These are phyloP conservation scores for Drosophila colorata DNA, from an alignment of 2,888 invertebrate species.

Conservation along the genomic window DNA sequence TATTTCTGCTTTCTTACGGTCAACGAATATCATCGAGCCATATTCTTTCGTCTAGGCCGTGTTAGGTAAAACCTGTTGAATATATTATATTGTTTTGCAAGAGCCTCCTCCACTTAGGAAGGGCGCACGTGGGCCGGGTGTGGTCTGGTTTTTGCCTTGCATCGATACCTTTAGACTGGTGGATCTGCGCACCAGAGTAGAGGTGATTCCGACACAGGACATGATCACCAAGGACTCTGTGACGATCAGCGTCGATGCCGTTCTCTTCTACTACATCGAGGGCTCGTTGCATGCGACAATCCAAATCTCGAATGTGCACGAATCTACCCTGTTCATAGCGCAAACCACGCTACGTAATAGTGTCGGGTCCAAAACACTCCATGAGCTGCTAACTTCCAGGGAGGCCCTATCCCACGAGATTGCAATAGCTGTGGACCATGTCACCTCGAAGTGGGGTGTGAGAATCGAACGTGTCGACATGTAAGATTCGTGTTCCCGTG, in stretches of 20 bases:
- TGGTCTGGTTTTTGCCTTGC: slow-evolving; percentile 88
- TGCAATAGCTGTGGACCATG: slow-evolving; percentile 93
- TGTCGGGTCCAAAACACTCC: slow-evolving; percentile 94
- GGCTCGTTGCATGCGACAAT: slow-evolving; percentile 91
- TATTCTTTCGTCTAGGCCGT: slow-evolving; percentile 88
- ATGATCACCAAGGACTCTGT: slow-evolving; percentile 94
- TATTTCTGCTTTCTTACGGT: slow-evolving; percentile 83
- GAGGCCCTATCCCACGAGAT: slow-evolving; percentile 94
- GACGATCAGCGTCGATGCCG: slow-evolving; percentile 96
- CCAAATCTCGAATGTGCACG: slow-evolving; percentile 87
- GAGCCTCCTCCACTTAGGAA: slow-evolving; percentile 31
- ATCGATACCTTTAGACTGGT: slow-evolving; percentile 87
- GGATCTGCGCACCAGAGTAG: slow-evolving; percentile 87
- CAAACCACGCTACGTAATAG: slow-evolving; percentile 94
- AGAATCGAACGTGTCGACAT: slow-evolving; percentile 97
- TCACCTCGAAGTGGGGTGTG: slow-evolving; percentile 95
- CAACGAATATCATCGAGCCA: slow-evolving; percentile 87
- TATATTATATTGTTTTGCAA: too few relatives aligned
- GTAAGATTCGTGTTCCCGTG: slow-evolving; percentile 84
- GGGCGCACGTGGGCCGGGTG: slow-evolving; percentile 86
- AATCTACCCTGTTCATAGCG: slow-evolving; percentile 91
- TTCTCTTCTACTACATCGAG: slow-evolving; percentile 91
- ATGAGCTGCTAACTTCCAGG: slow-evolving; percentile 95
- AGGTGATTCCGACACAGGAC: slow-evolving; percentile 88
- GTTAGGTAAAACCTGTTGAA: slow-evolving; percentile 57